Conservation (phyloP, 2,797 vertebrate species). For the Eidolon dupreanum region DNA sequence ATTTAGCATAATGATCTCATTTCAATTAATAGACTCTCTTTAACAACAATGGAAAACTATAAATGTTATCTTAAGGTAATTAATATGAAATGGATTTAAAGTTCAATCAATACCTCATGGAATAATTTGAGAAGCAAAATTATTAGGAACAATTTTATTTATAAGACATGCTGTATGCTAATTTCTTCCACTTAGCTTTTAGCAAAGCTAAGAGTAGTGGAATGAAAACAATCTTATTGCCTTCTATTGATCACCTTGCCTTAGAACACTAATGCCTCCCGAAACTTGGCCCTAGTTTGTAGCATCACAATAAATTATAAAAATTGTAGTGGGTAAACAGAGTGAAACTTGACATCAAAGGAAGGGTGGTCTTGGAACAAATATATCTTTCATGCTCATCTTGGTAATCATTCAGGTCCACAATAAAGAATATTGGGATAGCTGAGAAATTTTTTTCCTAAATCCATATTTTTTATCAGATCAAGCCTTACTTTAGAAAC, state of each 20-base stretch:
- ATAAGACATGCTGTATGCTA: constrained; percentile 8
- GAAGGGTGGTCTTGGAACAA: not conserved
- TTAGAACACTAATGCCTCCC: not conserved
- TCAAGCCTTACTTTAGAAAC: not conserved
- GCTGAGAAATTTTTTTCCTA: not conserved
- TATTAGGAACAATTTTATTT: constrained; percentile 63
- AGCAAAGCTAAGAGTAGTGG: constrained; percentile 56
- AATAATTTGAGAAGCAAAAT: constrained; percentile 53
- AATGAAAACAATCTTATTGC: constrained; percentile 52
- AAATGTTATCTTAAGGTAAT: constrained; percentile 43
- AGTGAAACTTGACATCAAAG: constrained; percentile 18
- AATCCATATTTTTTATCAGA: not conserved
- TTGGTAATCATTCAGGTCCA: not conserved
- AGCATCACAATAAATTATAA: constrained; percentile 7
- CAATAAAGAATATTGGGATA: not conserved
- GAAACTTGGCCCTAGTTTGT: constrained; percentile 12
- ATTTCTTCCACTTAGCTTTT: constrained; percentile 55
- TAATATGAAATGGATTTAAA: constrained; percentile 43
- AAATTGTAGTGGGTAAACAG: constrained; percentile 33
- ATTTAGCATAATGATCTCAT: constrained; percentile 17
- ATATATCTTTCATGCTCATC: not conserved
- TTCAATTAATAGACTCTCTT: constrained; percentile 8
- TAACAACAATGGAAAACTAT: constrained; percentile 29
- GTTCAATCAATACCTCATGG: constrained; percentile 26
- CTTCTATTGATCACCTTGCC: not conserved